These are phyloP conservation scores for Strix aluco DNA, from an alignment of 2,113 vertebrate genomes.

Conservation along the genomic window DNA sequence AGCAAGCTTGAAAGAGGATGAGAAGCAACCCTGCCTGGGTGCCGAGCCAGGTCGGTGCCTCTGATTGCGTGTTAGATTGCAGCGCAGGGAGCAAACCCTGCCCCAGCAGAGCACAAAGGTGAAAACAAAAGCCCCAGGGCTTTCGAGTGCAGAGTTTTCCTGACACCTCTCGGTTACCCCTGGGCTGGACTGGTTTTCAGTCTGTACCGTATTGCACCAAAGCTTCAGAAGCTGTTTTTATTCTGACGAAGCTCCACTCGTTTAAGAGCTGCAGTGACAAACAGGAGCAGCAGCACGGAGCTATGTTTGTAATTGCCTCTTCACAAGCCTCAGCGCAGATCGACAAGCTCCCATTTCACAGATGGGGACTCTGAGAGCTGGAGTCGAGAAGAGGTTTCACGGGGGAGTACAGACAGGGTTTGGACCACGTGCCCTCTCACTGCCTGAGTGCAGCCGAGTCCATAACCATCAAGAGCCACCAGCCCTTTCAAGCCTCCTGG, in stretches of 20 bases:
- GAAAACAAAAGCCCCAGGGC: neutral
- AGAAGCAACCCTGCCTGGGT: neutral
- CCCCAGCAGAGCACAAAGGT: neutral
- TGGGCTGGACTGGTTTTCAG: neutral
- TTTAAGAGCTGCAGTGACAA: neutral
- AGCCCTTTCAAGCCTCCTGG: neutral
- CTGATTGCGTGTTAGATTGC: neutral
- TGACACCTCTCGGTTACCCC: neutral
- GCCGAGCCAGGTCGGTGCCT: neutral
- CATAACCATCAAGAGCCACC: neutral
- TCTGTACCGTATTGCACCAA: neutral
- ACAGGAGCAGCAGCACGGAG: fast-evolving
- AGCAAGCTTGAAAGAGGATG: neutral
- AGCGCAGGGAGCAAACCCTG: neutral
- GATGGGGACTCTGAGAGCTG: neutral
- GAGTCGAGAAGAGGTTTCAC: neutral
- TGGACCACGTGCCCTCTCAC: neutral
- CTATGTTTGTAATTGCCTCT: too few species aligned
- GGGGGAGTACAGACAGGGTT: neutral
- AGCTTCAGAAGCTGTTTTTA: neutral
- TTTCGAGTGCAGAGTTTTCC: neutral
- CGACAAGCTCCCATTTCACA: neutral
- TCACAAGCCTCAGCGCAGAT: neutral
- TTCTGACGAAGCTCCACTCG: neutral
- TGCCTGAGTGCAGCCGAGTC: neutral